These are phyloP conservation scores for Sebastiscus tertius DNA, from an alignment of 2,797 vertebrate species.

Conservation along the genomic window DNA sequence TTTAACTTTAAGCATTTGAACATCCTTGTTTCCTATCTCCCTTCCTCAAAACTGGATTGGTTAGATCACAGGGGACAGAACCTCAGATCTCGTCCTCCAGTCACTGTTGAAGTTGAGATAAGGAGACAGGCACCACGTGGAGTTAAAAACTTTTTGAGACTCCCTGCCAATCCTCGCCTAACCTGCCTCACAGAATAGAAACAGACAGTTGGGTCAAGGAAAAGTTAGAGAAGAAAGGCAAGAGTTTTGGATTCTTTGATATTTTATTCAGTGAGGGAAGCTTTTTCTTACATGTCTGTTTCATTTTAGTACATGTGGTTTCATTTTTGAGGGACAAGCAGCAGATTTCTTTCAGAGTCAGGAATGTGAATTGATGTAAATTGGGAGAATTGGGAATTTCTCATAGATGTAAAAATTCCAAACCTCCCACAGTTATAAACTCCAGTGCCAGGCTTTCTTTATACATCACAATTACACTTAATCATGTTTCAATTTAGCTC, in stretches of 20 bases:
- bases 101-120: slow-evolving; percentile 41
- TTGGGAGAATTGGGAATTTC: not conserved
- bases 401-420: not conserved
- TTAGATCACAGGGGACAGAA: slow-evolving; percentile 33
- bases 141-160: slow-evolving; percentile 44
- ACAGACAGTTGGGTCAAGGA: slow-evolving; percentile 29
- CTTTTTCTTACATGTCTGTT: not conserved
- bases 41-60: slow-evolving; percentile 31
- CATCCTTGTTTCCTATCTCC: slow-evolving; percentile 31
- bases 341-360: not conserved
- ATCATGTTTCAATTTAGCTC: not conserved
- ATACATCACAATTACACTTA: not conserved
- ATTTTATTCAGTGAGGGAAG: not conserved
- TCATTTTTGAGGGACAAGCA: not conserved
- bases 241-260: slow-evolving; percentile 3
- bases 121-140: slow-evolving; percentile 37
- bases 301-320: not conserved
- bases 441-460: not conserved
- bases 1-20: slow-evolving; percentile 33
- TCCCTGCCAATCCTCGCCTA: slow-evolving; percentile 21
- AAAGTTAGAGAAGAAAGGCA: not conserved
- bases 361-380: not conserved
- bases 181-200: slow-evolving; percentile 1
- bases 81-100: slow-evolving; percentile 47
- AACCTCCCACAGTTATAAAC: not conserved